Conservation (phyloP, 2,888 invertebrate genomes). For the Creontiades dilutus region DNA sequence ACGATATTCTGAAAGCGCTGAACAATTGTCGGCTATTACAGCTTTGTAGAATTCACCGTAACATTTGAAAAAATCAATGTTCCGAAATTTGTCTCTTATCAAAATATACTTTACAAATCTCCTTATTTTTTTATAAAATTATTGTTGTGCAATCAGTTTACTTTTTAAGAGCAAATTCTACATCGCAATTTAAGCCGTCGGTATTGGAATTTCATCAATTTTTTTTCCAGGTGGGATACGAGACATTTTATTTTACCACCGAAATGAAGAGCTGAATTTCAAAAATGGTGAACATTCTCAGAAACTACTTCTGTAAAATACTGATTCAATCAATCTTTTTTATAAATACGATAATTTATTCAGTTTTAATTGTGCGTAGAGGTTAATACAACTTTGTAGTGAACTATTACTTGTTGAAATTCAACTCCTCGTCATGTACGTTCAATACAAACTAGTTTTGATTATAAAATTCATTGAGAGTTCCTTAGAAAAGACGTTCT, state of each 20-base stretch:
- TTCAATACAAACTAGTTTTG: not conserved
- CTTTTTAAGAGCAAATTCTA: slow-evolving; percentile 58
- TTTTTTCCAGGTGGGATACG: not conserved
- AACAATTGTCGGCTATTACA: slow-evolving; percentile 22
- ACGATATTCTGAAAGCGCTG: slow-evolving; percentile 46
- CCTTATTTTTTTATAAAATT: slow-evolving; percentile 15
- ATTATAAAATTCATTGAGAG: slow-evolving; percentile 6
- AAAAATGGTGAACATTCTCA: not conserved
- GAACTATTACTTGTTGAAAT: not conserved
- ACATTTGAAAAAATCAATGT: not conserved
- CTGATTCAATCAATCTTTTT: too few species aligned
- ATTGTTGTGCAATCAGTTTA: slow-evolving; percentile 57
- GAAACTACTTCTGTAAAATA: too few species aligned
- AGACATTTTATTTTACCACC: not conserved
- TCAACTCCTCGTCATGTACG: not conserved
- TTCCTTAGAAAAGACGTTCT: slow-evolving; percentile 15
- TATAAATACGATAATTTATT: too few species aligned
- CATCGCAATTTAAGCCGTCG: slow-evolving; percentile 60
- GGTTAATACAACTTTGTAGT: too few species aligned
- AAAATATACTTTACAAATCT: slow-evolving; percentile 64
- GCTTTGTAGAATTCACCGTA: slow-evolving; percentile 53
- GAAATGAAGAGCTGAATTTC: not conserved
- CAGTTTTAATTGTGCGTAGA: too few species aligned
- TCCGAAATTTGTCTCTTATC: slow-evolving; percentile 35
- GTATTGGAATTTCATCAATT: not conserved